Base-by-base conservation (phyloP, 2,888 invertebrate species). In the Heliconius aoede region DNA sequence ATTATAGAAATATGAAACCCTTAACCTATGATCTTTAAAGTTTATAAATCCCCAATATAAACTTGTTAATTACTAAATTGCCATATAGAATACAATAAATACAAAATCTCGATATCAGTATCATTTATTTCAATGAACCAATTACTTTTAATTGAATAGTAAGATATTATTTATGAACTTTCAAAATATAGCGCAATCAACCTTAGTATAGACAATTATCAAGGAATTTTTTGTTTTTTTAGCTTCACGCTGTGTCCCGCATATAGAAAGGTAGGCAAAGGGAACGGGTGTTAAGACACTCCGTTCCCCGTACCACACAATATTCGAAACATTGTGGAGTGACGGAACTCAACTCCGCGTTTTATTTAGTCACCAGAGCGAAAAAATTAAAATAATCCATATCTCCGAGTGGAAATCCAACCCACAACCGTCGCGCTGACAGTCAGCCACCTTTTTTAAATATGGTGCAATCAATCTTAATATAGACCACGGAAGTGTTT, bases 401-500 rank as follows among this genome's bases (percentile, higher is more conserved):
- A 7, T 4, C 7, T 8, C n/a, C 32, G 13, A n/a, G 13, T 24
- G 24, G 24, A 36, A 8, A 36, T 65, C 15, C 1, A 36, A 65
- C 15, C 8, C 3, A 24, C 15, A 65, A 24, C 36, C 15, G 18
- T 36, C 24, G n/a, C 5, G 1, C 1, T 32, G 11, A 32, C 21
- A n/a, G n/a, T n/a, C 32, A 32, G n/a, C 8, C 28, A n/a, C n/a
- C n/a, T n/a, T 68, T 51, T 51, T 7, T 51, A 68, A 68, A 68
- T 51, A 68, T 68, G 46, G 68, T 9, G 68, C 68, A 51, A 68
- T 51, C 21, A 28, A 21, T 68, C n/a, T 68, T 46, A 21, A 46
- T 68, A 46, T 46, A 51, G 1, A 21, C 51, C 21, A n/a, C 46
- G 68, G 68, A 51, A 68, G n/a, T 51, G 51, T 51, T 67, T 40